Evolutionary conservation across 2,797 vertebrate genomes (phyloP), one percentile per base, ranked within the genome.

Genomic region (Psittacula echo): DNA sequence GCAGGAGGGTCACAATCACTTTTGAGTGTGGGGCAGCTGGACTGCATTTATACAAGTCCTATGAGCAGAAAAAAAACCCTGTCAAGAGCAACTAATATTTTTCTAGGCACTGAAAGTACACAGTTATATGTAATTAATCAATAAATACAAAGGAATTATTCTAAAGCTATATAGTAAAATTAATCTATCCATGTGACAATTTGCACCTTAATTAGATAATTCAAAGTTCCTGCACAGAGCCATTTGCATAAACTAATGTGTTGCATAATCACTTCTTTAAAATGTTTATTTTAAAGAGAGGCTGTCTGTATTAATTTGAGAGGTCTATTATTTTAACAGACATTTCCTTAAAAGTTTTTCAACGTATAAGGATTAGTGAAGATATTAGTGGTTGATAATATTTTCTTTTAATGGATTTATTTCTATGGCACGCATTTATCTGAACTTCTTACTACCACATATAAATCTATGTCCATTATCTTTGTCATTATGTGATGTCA

Each of bases 131-230:
- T 74, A 94, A 90, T 85, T 78, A 85, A 72, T 47, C 50, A 72
- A 34, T n/a, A 81, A 90, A 87, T 61, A 94, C 62, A 81, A 74
- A 86, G 53, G 68, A 80, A 87, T 80, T 70, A 48, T 90, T 95
- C 89, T 89, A 51, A 95, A 95, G 75, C 72, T 70, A 8, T 47
- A 91, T 10, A 93, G 71, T 61, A 88, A 94, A 96, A 93, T 90
- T 62, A 92, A 66, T 77, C 81, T 54, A 53, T 44, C 67, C 60
- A 30, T 77, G 67, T 70, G 48, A 90, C 47, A 84, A 75, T 90
- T 85, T 95, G 45, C 34, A 89, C 20, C 34, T 84, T 86, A 87
- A 91, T 75, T 85, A 32, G 19, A 82, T 64, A 93, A 76, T 23
- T 48, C 67, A 89, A 94, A 83, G 50, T 58, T 90, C 30, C 51